Base-by-base conservation (phyloP, 53 echinoderm and acorn worm species). In the Luidia sarsii region DNA sequence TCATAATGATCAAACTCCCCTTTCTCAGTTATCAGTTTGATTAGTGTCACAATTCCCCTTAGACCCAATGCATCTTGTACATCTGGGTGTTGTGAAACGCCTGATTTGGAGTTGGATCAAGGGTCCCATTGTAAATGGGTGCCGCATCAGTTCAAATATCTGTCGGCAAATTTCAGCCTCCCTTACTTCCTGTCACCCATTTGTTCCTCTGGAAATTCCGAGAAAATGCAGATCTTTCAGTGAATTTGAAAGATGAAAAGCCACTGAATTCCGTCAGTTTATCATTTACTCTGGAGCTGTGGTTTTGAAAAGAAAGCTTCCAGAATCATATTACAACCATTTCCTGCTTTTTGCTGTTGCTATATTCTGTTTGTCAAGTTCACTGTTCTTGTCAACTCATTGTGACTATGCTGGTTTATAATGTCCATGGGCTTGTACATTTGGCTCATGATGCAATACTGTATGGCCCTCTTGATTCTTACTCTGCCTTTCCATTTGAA, bases 41-140 rank as follows among this genome's bases (percentile, higher is more conserved):
- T 50, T 87, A 54, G 87, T 87, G 15, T 45, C 68, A 21, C 63
- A 61, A 23, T 87, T 87, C 69, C 80, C 81, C 46, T 53, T 60
- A 30, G 89, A 89, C 39, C 70, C 77, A 31, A 89, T 89, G 89
- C 89, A 89, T 52, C 84, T 84, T 67, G 83, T 88, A 18, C 67
- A 75, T 75, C 56, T 88, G 3, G 83, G 89, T 65, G 89, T 88
- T 18, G 67, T 79, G 36, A 79, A 80, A 37, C 70, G 80, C 19
- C 23, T 89, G 64, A 61, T 89, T 33, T 80, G 69, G 71, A 52
- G 63, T 33, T 89, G 89, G 89, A 39, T 80, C 2, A 84, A 80
- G 80, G 89, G 89, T 15, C 84, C 85, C 7, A 50, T 85, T 50
- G 55, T 11, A 46, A 72, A 37, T 37, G 65, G 85, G 51, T 65